Base-by-base conservation (phyloP, 2,888 invertebrate species). In the Platerodrilus igneus region DNA sequence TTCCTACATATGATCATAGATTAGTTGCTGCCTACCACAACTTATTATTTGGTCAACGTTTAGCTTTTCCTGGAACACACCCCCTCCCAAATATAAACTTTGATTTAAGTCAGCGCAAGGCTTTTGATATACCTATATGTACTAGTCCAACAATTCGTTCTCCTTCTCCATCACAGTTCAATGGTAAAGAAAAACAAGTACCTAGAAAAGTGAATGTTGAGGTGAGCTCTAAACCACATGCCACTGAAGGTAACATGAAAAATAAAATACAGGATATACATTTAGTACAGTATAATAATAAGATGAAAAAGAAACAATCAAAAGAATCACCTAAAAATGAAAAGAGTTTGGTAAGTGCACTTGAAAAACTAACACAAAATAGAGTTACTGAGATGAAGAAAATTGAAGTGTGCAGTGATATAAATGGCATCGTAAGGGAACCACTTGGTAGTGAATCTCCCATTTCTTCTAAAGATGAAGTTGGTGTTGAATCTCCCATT, bases 1-100 rank as follows among this genome's bases (percentile, higher is more conserved):
- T 66, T 47, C 63, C 67, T 0, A 38, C 62, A 2, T 69, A 68
- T 42, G 68, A 69, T 50, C 67, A 67, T 2, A 43, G 67, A 23
- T 55, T 68, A 21, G 63, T 68, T 64, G 65, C 57, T 4, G 66
- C 67, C 1, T 67, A 66, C 45, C 64, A 67, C 31, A 61, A 55
- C 27, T 48, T 64, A 9, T 51, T 65, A 36, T 59, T 59, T 43
- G 57, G 62, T 2, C 57, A 55, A 30, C 41, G 56, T 26, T 55
- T 62, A 55, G 51, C 56, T 2, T 62, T 59, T 36, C 51, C 59
- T 2, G 45, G 55, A 1, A 41, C 48, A n/a, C n/a, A n/a, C n/a
- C 50, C 54, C 0, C 44, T 59, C 17, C 53, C 58, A 1, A 49
- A 50, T n/a, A 40, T 59, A 10, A 54, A 40, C 36, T 43, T 51